A percentile compares a stretch with the other conserved stretches of the same genome.
Conservation (phyloP, 2,888 invertebrate genomes). For the Diogma glabrata region DNA sequence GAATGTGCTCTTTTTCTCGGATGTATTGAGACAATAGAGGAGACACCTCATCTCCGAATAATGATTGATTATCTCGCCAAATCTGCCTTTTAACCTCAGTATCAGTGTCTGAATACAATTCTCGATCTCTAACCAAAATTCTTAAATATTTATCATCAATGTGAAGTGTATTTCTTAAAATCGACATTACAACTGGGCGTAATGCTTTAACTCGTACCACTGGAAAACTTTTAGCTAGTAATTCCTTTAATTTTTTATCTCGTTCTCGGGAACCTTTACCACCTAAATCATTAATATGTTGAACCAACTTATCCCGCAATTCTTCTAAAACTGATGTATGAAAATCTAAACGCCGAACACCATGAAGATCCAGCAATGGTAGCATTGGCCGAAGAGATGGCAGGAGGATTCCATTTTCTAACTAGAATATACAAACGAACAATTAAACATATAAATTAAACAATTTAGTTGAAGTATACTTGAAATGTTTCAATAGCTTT, state of each 20-base stretch:
- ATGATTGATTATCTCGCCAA: constrained; percentile 93
- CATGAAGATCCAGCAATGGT: constrained; percentile 88
- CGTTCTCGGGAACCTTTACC: constrained; percentile 56
- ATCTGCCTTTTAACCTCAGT: constrained; percentile 96
- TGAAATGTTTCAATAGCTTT: constrained; percentile 99
- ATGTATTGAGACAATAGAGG: constrained; percentile 89
- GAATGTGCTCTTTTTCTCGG: constrained; percentile 80
- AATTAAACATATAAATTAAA: constrained; percentile 4
- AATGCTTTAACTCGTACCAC: constrained; percentile 83
- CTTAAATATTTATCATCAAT: constrained; percentile 83
- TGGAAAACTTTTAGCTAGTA: constrained; percentile 85
- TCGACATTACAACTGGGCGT: constrained; percentile 89
- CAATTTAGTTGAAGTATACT: constrained; percentile 34
- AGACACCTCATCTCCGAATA: constrained; percentile 95
- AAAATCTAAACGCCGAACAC: constrained; percentile 84
- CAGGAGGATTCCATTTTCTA: constrained; percentile 82
- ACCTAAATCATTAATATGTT: constrained; percentile 76
- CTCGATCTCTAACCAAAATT: constrained; percentile 68
- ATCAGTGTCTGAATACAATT: constrained; percentile 86
- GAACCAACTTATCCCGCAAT: constrained; percentile 56
- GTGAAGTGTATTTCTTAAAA: constrained; percentile 81
- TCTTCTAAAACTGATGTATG: constrained; percentile 86
- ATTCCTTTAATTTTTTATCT: constrained; percentile 77
- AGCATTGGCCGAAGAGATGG: constrained; percentile 91
- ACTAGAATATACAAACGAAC: constrained; percentile 36